Evolutionary conservation across 2,888 invertebrate species (phyloP), one percentile per base, ranked within the genome.

Genomic region (Teinopalpus imperialis): DNA sequence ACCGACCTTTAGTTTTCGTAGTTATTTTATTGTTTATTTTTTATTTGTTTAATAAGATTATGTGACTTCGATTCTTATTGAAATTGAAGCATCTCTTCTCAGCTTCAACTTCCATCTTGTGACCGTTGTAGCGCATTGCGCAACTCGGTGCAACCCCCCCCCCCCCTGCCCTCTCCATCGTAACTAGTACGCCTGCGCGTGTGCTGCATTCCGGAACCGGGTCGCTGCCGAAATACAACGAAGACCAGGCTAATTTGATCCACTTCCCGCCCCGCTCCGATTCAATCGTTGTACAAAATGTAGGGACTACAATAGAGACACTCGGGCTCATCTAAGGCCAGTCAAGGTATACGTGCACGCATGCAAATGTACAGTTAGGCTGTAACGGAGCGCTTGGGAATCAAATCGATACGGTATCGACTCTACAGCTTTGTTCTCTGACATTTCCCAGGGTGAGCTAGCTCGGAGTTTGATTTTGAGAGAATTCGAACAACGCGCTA

Each of bases 321-420:
- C 60, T 56, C 54, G 47, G 53, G 79, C 50, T 74, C 80, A 54
- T 34, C 21, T 34, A 57, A 57, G 10, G 51, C 55, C 66, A 66
- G 82, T 45, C 45, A 53, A 4, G 44, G 53, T 72, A 67, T 80
- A 79, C 77, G 77, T 87, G 87, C 86, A 87, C 80, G 85, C 82
- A 88, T 87, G 87, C 86, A 86, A 86, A 86, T 85, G 69, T 85
- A 88, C 86, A 81, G 85, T 86, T 86, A 85, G 77, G 65, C 66
- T 69, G 76, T 77, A 75, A 74, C 72, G 68, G 74, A 66, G 76
- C 63, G 66, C 65, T 64, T 74, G 69, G 74, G 73, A 69, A 73
- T 71, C 67, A 61, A 78, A 83, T 83, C 85, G 76, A 85, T 85
- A 83, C 66, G 59, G 70, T 79, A 74, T 74, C 64, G 70, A 58